Conservation (phyloP, 2,797 vertebrate species). For the Bovichtus diacanthus region DNA sequence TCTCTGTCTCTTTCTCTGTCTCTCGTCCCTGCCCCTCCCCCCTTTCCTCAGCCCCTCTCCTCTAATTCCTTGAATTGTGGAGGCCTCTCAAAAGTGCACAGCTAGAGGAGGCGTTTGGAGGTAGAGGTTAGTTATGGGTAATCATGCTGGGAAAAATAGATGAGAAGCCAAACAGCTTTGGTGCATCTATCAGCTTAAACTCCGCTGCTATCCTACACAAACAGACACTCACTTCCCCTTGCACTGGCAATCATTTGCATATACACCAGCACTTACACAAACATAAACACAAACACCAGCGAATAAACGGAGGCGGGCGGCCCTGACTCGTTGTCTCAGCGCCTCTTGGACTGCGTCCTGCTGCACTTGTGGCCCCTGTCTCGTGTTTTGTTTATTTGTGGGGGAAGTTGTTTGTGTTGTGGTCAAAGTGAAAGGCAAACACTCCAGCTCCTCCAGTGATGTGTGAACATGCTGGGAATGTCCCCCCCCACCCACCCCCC, state of each 20-base stretch:
- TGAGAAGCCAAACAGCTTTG: not conserved
- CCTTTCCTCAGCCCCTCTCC: constrained; percentile 51
- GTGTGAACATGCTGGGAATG: constrained; percentile 71
- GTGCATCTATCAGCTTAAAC: constrained; percentile 7
- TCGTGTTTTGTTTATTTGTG: constrained; percentile 78
- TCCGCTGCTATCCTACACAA: constrained; percentile 17
- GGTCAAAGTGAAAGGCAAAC: constrained; percentile 79
- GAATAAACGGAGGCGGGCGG: constrained; percentile 29
- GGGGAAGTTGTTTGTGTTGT: constrained; percentile 79
- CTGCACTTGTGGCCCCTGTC: constrained; percentile 67
- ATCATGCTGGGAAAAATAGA: constrained; percentile 37
- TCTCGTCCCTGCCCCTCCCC: constrained; percentile 72
- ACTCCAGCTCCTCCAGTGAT: constrained; percentile 67
- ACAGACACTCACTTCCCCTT: constrained; percentile 24
- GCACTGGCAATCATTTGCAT: constrained; percentile 24
- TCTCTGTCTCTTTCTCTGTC: constrained; percentile 83
- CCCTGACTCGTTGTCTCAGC: constrained; percentile 27
- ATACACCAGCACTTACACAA: constrained; percentile 2
- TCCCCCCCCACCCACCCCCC: constrained; percentile 5
- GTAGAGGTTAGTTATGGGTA: constrained; percentile 54
- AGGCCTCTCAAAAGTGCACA: constrained; percentile 66
- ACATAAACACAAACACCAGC: constrained; percentile 35
- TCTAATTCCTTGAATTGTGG: constrained; percentile 76
- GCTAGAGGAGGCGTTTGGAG: constrained; percentile 46
- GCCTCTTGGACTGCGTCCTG: constrained; percentile 62